Conservation (phyloP, 2,113 vertebrate species). For the Bucco capensis region DNA sequence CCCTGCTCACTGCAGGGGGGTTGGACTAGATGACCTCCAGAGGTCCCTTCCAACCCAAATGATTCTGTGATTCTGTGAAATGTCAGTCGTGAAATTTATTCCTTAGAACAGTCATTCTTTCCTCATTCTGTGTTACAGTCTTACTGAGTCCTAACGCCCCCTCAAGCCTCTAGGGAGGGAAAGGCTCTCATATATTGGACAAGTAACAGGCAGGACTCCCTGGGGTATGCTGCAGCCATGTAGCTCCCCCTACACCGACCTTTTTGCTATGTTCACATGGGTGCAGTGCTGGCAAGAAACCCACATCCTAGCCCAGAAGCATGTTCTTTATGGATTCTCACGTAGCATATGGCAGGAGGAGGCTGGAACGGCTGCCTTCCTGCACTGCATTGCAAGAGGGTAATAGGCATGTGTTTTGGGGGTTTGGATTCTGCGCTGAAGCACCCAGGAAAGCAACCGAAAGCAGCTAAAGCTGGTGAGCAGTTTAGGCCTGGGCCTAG, state of each 20-base stretch:
- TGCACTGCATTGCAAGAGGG: fast-evolving
- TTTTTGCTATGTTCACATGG: fast-evolving
- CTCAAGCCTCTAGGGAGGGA: neutral
- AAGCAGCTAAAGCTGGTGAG: fast-evolving
- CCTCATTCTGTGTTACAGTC: neutral
- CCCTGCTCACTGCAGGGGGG: too few species aligned
- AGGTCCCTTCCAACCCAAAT: too few species aligned
- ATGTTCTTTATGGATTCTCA: fast-evolving
- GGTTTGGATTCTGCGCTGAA: neutral
- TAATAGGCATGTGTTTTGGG: fast-evolving
- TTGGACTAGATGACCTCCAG: too few species aligned
- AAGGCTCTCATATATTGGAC: neutral
- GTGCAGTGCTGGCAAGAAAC: fast-evolving
- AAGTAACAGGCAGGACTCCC: fast-evolving
- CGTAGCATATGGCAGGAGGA: fast-evolving
- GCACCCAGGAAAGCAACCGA: fast-evolving
- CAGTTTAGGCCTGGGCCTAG: fast-evolving
- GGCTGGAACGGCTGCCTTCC: neutral
- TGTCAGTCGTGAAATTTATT: neutral
- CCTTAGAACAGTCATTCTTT: neutral
- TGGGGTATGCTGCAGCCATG: fast-evolving
- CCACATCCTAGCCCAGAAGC: fast-evolving
- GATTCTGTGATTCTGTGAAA: too few species aligned
- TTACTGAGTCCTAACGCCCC: neutral
- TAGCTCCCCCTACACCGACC: neutral